Evolutionary conservation across 2,888 invertebrate species (phyloP).

Genomic region (Hirudinaria manillensis): DNA sequence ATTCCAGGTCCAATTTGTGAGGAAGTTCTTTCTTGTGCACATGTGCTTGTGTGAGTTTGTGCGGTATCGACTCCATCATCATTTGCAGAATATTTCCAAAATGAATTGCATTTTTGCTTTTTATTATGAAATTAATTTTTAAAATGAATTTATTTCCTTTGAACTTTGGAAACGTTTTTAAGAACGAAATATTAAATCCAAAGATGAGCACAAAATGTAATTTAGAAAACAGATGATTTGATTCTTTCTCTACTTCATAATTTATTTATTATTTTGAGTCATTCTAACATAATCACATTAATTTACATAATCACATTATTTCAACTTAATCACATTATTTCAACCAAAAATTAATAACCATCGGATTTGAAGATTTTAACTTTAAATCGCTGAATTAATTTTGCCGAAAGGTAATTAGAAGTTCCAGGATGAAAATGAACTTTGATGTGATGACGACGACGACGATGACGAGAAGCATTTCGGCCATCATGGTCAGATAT

Average conservation of each 20-base stretch:
- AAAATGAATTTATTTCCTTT: no score
- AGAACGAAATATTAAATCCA: no score
- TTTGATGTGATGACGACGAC: constrained; percentile 5
- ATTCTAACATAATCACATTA: not conserved
- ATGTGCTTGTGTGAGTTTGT: no score
- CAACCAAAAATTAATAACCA: not conserved
- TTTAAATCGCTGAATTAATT: not conserved
- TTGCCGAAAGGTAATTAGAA: no score
- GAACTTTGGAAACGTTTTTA: no score
- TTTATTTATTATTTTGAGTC: not conserved
- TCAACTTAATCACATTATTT: not conserved
- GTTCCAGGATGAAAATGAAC: not conserved
- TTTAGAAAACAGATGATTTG: not conserved
- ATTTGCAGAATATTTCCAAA: no score
- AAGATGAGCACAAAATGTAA: no score
- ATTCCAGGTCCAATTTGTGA: no score
- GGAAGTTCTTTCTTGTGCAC: no score
- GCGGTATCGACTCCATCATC: no score
- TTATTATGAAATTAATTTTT: no score
- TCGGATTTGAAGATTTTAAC: not conserved
- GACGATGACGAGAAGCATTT: constrained; percentile 5
- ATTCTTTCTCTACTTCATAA: not conserved
- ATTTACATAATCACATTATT: not conserved
- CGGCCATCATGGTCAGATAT: not conserved
- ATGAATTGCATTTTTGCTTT: no score